Percentiles rank a stretch among this genome's conserved stretches.
Evolutionary conservation across 2,113 vertebrate genomes (phyloP).

Genomic region (Protobothrops mucrosquamatus): DNA sequence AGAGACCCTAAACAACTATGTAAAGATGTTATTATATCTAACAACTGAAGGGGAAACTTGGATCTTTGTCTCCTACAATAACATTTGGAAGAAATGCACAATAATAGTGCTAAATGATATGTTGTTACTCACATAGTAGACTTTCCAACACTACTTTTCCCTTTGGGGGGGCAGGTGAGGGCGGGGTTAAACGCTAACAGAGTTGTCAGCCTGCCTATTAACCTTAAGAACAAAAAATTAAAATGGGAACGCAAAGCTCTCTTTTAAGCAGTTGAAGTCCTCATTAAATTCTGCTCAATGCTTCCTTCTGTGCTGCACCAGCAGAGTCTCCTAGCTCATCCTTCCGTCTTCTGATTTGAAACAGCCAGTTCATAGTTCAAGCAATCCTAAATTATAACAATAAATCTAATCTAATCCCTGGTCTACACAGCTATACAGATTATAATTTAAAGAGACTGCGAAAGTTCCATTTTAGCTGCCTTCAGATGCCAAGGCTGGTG

Average conservation of each 20-base stretch:
- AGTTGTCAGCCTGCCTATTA: neutral
- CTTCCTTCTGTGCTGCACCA: neutral
- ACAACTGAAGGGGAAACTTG: neutral
- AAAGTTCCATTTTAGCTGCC: neutral
- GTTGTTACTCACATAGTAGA: neutral
- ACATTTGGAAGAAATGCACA: neutral
- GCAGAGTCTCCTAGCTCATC: neutral
- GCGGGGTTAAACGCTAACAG: neutral
- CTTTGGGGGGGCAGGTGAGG: neutral
- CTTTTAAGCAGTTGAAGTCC: neutral
- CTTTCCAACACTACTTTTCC: neutral
- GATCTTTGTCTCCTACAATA: neutral
- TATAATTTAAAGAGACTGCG: neutral
- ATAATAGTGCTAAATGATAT: neutral
- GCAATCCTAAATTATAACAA: neutral
- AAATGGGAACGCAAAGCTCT: neutral
- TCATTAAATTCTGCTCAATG: neutral
- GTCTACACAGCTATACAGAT: neutral
- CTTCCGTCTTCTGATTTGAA: neutral
- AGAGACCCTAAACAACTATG: neutral
- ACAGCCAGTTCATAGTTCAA: neutral
- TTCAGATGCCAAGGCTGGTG: neutral
- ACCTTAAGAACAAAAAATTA: neutral
- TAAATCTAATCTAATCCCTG: neutral
- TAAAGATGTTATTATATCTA: neutral